These are phyloP conservation scores for Aspidiotus destructor DNA, from an alignment of 2,888 invertebrate genomes.

Conservation along the genomic window DNA sequence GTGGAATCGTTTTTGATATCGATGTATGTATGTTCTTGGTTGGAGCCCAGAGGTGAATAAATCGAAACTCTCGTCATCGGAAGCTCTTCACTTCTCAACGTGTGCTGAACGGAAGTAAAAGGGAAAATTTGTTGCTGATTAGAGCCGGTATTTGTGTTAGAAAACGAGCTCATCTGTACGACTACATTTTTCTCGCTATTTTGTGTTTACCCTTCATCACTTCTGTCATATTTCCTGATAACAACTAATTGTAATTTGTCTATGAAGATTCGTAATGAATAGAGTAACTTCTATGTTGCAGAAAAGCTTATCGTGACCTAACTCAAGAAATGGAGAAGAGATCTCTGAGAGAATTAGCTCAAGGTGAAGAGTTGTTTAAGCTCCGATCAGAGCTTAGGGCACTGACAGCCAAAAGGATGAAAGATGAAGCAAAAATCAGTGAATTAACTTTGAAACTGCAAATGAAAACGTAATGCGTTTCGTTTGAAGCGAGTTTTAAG, in stretches of 20 bases:
- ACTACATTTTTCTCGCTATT: neutral
- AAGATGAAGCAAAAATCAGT: slow-evolving; percentile 10
- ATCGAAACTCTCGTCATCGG: too few relatives aligned
- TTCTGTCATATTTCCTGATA: too few relatives aligned
- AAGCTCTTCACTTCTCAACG: too few relatives aligned
- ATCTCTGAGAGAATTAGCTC: slow-evolving; percentile 17
- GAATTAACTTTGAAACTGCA: slow-evolving; percentile 11
- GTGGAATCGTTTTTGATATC: neutral
- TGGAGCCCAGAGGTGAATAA: too few relatives aligned
- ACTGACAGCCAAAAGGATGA: slow-evolving; percentile 16
- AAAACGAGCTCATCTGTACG: too few relatives aligned
- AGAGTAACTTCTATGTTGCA: neutral
- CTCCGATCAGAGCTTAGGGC: neutral
- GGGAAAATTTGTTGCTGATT: neutral
- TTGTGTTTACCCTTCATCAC: neutral
- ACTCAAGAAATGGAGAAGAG: slow-evolving; percentile 28
- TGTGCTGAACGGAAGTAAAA: too few relatives aligned
- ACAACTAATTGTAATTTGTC: too few relatives aligned
- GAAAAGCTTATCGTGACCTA: slow-evolving; percentile 19
- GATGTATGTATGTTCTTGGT: too few relatives aligned
- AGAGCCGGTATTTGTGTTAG: neutral
- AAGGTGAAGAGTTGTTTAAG: slow-evolving; percentile 16
- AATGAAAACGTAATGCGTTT: neutral
- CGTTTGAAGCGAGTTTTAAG: too few relatives aligned
- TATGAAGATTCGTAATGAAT: too few relatives aligned